These are phyloP conservation scores for Aphaenogaster floridana DNA, from an alignment of 1,140 invertebrate species.

Conservation along the genomic window DNA sequence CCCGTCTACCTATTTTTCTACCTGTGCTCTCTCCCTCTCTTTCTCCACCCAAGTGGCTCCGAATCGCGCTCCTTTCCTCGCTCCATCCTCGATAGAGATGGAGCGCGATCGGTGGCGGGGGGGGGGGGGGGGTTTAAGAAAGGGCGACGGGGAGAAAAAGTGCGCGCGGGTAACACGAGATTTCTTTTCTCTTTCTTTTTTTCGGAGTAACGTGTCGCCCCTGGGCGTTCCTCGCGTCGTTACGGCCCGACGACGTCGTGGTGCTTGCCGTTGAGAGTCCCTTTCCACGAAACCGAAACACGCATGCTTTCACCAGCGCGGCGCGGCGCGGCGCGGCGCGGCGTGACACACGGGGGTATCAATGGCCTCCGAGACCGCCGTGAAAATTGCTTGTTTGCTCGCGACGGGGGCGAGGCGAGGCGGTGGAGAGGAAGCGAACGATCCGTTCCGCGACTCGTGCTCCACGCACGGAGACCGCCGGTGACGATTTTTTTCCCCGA, in stretches of 20 bases:
- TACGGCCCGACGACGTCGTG: neutral
- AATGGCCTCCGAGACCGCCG: constrained; percentile 35
- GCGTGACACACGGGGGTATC: constrained; percentile 33
- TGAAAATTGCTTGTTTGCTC: constrained; percentile 39
- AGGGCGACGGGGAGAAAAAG: neutral
- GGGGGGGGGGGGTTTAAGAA: neutral
- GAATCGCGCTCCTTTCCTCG: neutral
- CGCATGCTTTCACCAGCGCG: constrained; percentile 23
- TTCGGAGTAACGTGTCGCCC: constrained; percentile 1
- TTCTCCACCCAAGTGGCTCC: neutral
- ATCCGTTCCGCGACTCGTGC: neutral
- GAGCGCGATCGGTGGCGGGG: neutral
- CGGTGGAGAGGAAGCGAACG: neutral
- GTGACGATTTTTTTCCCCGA: neutral
- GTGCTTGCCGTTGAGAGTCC: neutral
- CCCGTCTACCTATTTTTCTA: neutral
- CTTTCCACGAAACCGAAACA: constrained; percentile 25
- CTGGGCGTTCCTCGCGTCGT: constrained; percentile 45
- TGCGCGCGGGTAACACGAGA: constrained; percentile 24
- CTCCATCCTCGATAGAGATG: neutral
- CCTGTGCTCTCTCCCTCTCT: constrained; percentile 28
- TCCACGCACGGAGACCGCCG: constrained; percentile 4
- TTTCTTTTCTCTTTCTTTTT: neutral
- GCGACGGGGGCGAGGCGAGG: neutral
- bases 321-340: neutral